These are phyloP conservation scores for Ceratina calcarata DNA, from an alignment of 1,140 invertebrate species.

Conservation along the genomic window DNA sequence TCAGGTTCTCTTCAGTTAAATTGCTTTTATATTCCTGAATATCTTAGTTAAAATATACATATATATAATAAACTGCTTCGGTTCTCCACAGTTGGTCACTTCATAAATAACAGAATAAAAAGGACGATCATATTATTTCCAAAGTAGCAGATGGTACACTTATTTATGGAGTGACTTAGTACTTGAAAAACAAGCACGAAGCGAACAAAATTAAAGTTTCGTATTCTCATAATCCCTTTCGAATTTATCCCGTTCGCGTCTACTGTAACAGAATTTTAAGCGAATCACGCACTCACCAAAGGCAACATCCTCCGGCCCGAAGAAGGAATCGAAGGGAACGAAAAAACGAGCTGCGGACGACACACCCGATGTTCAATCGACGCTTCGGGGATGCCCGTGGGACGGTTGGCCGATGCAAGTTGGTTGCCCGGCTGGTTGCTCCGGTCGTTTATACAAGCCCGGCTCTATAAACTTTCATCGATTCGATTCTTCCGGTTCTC, in stretches of 20 bases:
- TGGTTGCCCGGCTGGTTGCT: too few species aligned
- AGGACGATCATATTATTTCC: too few species aligned
- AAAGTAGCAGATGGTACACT: too few species aligned
- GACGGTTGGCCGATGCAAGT: background rate
- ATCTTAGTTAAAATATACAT: background rate
- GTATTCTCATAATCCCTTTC: background rate
- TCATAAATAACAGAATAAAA: too few species aligned
- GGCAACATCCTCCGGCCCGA: background rate
- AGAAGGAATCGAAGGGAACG: too few species aligned
- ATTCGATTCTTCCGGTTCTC: constrained; percentile 45
- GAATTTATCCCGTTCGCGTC: background rate
- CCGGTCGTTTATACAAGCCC: constrained; percentile 10
- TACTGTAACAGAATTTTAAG: too few species aligned
- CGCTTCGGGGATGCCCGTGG: background rate
- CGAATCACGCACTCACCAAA: background rate
- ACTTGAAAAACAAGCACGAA: too few species aligned
- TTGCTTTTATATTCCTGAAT: background rate
- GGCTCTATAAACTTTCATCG: constrained; percentile 40
- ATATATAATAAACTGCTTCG: background rate
- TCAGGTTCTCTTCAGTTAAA: background rate
- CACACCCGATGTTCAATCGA: background rate
- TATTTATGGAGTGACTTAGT: too few species aligned
- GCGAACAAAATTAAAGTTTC: too few species aligned
- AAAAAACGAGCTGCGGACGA: too few species aligned
- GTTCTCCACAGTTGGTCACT: too few species aligned